phyloP scores from a whole-genome alignment of 2,888 invertebrate genomes.

The Furcula furcula region DNA sequence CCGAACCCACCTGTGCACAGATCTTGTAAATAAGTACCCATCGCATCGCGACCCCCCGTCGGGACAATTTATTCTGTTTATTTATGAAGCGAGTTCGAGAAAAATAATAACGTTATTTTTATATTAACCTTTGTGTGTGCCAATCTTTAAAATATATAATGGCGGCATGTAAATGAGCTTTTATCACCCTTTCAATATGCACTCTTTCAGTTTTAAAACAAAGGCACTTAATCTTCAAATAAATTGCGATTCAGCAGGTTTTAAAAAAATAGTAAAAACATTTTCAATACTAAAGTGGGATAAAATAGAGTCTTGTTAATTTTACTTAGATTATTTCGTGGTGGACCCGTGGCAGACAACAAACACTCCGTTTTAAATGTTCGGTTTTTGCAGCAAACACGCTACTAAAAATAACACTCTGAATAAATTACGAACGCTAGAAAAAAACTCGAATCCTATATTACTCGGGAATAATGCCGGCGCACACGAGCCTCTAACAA shows the following conservation, averaged over 20 bases:
- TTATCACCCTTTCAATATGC: background rate
- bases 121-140: slow-evolving; percentile 4
- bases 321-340: slow-evolving; percentile 29
- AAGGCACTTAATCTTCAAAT: too few relatives aligned
- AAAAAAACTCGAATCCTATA: slow-evolving; percentile 28
- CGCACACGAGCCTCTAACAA: slow-evolving; percentile 38
- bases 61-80: slow-evolving; percentile 60
- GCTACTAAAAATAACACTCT: slow-evolving; percentile 12
- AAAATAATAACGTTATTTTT: slow-evolving; percentile 22
- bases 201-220: background rate
- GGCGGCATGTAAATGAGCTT: background rate
- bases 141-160: background rate
- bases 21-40: slow-evolving; percentile 59
- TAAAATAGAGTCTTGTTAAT: slow-evolving; percentile 20
- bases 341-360: slow-evolving; percentile 14
- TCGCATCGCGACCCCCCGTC: slow-evolving; percentile 40
- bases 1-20: slow-evolving; percentile 56
- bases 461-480: slow-evolving; percentile 28
- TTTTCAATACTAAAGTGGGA: slow-evolving; percentile 5
- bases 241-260: background rate
- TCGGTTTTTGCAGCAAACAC: slow-evolving; percentile 18
- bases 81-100: slow-evolving; percentile 51
- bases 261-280: background rate
- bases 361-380: slow-evolving; percentile 6
- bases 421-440: slow-evolving; percentile 25